Evolutionary conservation across 2,113 vertebrate genomes (phyloP), one percentile per base, ranked within the genome.

Genomic region (Toxotes chatareus): DNA sequence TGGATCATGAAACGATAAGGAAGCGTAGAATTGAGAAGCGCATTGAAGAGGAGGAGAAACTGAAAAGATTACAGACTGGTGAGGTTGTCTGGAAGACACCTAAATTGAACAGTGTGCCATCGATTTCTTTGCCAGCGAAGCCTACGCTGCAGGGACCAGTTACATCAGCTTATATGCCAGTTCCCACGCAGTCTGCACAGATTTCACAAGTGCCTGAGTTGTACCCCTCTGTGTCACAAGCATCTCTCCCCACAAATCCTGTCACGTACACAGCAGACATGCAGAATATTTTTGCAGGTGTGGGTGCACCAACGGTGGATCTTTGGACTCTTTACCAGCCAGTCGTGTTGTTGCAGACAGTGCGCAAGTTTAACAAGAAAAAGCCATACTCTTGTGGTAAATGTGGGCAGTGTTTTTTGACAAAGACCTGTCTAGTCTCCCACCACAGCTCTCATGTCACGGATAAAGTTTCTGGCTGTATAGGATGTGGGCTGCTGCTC

Each of bases 281-380:
- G 55, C 71, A 78, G 53, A 84, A 81, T 23, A 11, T 83, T 76
- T 88, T 89, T 59, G 63, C 72, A n/a, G 64, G n/a, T 57, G 73
- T 85, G 16, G 86, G 86, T 2, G 84, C 88, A 59, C 91, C 91
- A 7, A 93, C 92, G 3, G 92, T 91, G 21, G 93, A 95, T 78
- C 90, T 95, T 10, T 94, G 92, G 91, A 90, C 83, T 14, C 55
- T 92, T 57, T 94, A 93, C 81, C 94, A 93, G 79, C 94, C 94
- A 8, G 91, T 93, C 13, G 94, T 95, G 46, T 14, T 92, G 38
- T 0, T 94, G 19, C 19, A 73, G 80, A 88, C 86, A 0, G 31
- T 56, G 27, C 69, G 63, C 21, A 70, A 3, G 23, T 92, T 86
- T 60, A 83, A 38, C 55, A 83, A 59, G 47, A 80, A 44, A 34